Percentiles rank a stretch among this genome's conserved stretches.
These are phyloP conservation scores for Hephaestus fuliginosus DNA, from an alignment of 2,797 vertebrate genomes.

Conservation along the genomic window DNA sequence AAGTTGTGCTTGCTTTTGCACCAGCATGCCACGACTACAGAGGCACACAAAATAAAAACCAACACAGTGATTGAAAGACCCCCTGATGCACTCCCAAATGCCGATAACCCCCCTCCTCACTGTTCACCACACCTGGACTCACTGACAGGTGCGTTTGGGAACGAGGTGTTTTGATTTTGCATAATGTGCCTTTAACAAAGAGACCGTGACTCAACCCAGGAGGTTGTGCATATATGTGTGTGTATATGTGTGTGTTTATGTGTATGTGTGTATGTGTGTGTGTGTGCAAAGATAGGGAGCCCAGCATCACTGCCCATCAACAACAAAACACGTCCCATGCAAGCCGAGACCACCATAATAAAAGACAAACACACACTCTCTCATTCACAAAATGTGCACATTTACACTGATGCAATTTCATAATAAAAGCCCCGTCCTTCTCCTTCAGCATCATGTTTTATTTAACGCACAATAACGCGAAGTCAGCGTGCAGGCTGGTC, in stretches of 20 bases:
- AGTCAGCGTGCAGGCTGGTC: constrained; percentile 63
- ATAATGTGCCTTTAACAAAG: constrained; percentile 51
- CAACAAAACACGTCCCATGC: constrained; percentile 74
- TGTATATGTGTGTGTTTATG: constrained; percentile 5
- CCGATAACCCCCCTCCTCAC: constrained; percentile 5
- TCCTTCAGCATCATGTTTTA: constrained; percentile 41
- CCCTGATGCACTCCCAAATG: constrained; percentile 1
- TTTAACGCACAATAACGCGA: constrained; percentile 54
- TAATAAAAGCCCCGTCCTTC: background rate
- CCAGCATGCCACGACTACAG: constrained; percentile 33
- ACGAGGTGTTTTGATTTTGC: constrained; percentile 22
- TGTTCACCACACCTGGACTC: constrained; percentile 26
- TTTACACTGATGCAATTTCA: background rate
- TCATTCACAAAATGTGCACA: background rate
- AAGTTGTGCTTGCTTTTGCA: constrained; percentile 68
- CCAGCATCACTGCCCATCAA: constrained; percentile 64
- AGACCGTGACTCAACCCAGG: constrained; percentile 60
- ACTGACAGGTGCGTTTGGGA: constrained; percentile 33
- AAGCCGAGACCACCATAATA: constrained; percentile 22
- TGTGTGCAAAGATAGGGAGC: constrained; percentile 18
- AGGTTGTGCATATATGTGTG: constrained; percentile 4
- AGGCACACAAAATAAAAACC: constrained; percentile 43
- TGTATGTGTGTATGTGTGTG: constrained; percentile 2
- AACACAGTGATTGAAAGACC: constrained; percentile 24
- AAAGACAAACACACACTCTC: constrained; percentile 19